Conservation (phyloP, 2,113 vertebrate species). For the Cyphomyrus plagiostoma region DNA sequence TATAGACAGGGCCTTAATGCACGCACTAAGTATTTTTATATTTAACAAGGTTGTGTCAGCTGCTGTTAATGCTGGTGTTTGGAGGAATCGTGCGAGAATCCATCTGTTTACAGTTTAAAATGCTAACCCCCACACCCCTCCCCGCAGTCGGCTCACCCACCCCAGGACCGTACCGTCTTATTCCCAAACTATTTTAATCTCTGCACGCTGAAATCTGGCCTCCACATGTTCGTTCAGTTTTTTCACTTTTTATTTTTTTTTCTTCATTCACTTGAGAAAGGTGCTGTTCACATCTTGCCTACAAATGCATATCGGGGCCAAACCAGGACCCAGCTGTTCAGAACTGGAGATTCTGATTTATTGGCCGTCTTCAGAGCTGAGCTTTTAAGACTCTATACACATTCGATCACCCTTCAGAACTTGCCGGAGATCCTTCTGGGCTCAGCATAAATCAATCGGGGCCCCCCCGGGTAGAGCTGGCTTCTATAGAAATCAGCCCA, state of each 20-base stretch:
- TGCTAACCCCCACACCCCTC: background rate
- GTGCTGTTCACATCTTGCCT: background rate
- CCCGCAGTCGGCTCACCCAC: background rate
- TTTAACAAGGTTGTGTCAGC: background rate
- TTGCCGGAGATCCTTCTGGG: constrained; percentile 21
- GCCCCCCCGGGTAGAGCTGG: background rate
- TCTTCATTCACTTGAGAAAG: background rate
- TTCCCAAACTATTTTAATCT: background rate
- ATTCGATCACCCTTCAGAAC: constrained; percentile 42
- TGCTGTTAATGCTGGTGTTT: background rate
- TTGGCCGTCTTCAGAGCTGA: constrained; percentile 3
- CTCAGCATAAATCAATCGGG: background rate
- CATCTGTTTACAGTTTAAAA: background rate
- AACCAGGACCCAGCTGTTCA: background rate
- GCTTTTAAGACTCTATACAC: constrained; percentile 32
- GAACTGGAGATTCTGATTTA: background rate
- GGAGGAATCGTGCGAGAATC: background rate
- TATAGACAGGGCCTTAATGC: background rate
- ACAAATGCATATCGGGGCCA: background rate
- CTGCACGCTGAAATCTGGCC: background rate
- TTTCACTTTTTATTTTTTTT: background rate
- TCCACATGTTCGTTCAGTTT: background rate
- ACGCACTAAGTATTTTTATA: background rate
- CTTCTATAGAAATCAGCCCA: background rate
- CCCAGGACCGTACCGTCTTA: background rate